Evolutionary conservation across 1,140 invertebrate genomes (phyloP).

Genomic region (Leptinotarsa defecta): DNA sequence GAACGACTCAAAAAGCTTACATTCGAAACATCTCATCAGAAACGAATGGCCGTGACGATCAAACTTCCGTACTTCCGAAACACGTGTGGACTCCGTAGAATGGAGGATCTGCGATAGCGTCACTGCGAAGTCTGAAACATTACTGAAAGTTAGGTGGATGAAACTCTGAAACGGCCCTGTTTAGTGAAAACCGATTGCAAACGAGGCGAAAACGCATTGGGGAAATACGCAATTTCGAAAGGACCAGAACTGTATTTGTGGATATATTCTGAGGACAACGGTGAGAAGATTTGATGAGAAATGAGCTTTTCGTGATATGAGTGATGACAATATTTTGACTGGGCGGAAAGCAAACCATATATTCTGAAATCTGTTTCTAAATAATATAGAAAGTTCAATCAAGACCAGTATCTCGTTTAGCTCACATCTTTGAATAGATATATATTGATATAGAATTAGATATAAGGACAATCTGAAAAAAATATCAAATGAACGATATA

Average conservation of each 20-base stretch:
- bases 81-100: neutral
- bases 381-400: no score
- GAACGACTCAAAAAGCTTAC: neutral
- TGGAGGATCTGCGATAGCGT: neutral
- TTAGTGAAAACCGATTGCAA: constrained; percentile 18
- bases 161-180: neutral
- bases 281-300: neutral
- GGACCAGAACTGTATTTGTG: neutral
- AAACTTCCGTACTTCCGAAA: neutral
- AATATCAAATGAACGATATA: no score
- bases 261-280: neutral
- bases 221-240: neutral
- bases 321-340: neutral
- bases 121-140: neutral
- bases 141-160: neutral
- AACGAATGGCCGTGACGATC: neutral
- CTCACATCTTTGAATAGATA: no score
- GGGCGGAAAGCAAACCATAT: no score
- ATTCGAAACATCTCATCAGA: neutral
- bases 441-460: no score
- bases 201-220: constrained; percentile 2
- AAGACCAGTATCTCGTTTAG: no score
- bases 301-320: neutral
- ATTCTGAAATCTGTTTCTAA: no score
- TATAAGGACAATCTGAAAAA: no score